These are phyloP conservation scores for Gallirallus australis DNA, from an alignment of 2,797 vertebrate species.

Conservation along the genomic window DNA sequence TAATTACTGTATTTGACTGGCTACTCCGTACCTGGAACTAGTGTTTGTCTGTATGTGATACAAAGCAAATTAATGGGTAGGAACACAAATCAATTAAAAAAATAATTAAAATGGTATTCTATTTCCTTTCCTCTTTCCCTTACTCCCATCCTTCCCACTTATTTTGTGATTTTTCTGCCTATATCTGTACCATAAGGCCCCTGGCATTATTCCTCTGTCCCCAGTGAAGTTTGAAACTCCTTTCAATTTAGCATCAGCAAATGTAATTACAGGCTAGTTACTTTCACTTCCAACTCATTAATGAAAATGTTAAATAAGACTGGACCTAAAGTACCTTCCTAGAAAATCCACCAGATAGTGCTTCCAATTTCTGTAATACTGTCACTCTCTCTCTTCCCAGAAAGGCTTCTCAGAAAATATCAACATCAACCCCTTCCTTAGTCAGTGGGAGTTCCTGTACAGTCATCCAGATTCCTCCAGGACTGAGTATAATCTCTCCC, in stretches of 20 bases:
- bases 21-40: not conserved
- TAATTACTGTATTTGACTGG: not conserved
- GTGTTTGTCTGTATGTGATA: not conserved
- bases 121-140: not conserved
- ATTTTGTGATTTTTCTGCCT: slow-evolving; percentile 39
- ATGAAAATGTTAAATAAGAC: slow-evolving; percentile 43
- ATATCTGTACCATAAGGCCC: not conserved
- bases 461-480: slow-evolving; percentile 24
- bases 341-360: slow-evolving; percentile 11
- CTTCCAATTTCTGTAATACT: not conserved
- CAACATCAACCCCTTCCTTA: not conserved
- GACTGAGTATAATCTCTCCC: not conserved
- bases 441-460: not conserved
- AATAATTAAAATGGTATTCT: slow-evolving; percentile 26
- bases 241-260: slow-evolving; percentile 60
- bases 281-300: slow-evolving; percentile 54
- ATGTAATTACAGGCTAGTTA: slow-evolving; percentile 54
- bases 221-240: slow-evolving; percentile 35
- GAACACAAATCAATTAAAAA: slow-evolving; percentile 44
- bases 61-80: slow-evolving; percentile 21
- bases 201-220: slow-evolving; percentile 13
- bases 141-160: not conserved
- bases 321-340: slow-evolving; percentile 4
- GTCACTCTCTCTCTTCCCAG: not conserved
- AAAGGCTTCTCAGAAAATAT: slow-evolving; percentile 24